These are phyloP conservation scores for Psammodynastes pulverulentus DNA, from an alignment of 2,113 vertebrate genomes.

Conservation along the genomic window DNA sequence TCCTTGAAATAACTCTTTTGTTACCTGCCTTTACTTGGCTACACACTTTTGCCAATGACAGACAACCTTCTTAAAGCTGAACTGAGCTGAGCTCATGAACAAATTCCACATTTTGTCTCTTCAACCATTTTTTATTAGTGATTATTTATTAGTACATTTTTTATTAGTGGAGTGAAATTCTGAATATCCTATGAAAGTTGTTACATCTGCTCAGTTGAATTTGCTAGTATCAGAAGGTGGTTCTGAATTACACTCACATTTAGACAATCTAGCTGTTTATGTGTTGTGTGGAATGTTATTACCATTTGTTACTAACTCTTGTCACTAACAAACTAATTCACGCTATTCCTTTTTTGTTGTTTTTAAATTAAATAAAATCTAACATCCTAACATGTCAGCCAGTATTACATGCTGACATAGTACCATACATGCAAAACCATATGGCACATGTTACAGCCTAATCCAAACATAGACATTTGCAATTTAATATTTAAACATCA, in stretches of 20 bases:
- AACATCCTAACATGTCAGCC: not conserved
- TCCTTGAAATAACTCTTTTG: not conserved
- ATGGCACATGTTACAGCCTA: not conserved
- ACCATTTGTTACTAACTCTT: not conserved
- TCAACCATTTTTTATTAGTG: not conserved
- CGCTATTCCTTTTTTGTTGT: not conserved
- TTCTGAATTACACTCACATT: not conserved
- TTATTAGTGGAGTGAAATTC: not conserved
- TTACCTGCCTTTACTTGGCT: not conserved
- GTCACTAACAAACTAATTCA: not conserved
- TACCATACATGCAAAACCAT: not conserved
- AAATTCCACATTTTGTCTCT: no score
- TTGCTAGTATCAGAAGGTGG: not conserved
- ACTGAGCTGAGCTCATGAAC: no score
- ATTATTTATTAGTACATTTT: not conserved
- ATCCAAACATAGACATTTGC: not conserved
- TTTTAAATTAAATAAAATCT: not conserved
- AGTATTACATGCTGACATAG: not conserved
- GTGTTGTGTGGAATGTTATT: not conserved
- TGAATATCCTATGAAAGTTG: not conserved
- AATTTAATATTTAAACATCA: not conserved
- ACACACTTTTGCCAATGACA: not conserved
- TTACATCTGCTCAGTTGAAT: not conserved
- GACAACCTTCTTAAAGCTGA: no score
- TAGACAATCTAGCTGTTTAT: not conserved